Evolutionary conservation across 2,113 vertebrate species (phyloP), one percentile per base, ranked within the genome.

Genomic region (Dipodomys merriami): DNA sequence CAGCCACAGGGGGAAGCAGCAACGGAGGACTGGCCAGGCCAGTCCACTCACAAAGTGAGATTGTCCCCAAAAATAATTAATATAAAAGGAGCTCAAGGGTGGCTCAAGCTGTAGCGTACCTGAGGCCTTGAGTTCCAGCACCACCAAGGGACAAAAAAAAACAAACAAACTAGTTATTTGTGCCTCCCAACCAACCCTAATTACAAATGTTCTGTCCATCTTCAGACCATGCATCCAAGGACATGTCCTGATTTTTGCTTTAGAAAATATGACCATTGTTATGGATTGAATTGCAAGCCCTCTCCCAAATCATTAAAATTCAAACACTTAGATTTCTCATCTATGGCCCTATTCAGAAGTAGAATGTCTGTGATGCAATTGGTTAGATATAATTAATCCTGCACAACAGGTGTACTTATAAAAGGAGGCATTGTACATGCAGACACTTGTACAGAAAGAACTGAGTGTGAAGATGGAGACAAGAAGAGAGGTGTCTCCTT

Each of bases 201-300:
- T 65, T 91, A 69, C 30, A 79, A 77, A 73, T 3, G 33, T 87
- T 95, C 81, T 92, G 44, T 2, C 35, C n/a, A 18, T 49, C 46
- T 39, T 88, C 64, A 90, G 78, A 60, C 39, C 10, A 22, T 5
- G 25, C 74, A 62, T 30, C 62, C 79, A 81, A 90, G 20, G 4
- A 16, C 20, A 2, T 27, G 6, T 77, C 49, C 16, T 85, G 12
- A 53, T 80, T 83, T 88, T 88, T 93, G 29, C 69, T 95, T 76
- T 88, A 76, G 78, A 88, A 93, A 93, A 84, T 57, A 78, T 35
- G 46, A 25, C 29, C 64, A 90, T 19, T 80, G 2, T 46, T 91
- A 44, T 74, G 27, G 30, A 19, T 87, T 88, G 39, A 88, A 74
- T 35, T 92, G 22, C 65, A 20, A 16, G 15, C 68, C 7, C 20